Base-by-base conservation (phyloP, 2,888 invertebrate genomes). In the Steromphala cineraria region DNA sequence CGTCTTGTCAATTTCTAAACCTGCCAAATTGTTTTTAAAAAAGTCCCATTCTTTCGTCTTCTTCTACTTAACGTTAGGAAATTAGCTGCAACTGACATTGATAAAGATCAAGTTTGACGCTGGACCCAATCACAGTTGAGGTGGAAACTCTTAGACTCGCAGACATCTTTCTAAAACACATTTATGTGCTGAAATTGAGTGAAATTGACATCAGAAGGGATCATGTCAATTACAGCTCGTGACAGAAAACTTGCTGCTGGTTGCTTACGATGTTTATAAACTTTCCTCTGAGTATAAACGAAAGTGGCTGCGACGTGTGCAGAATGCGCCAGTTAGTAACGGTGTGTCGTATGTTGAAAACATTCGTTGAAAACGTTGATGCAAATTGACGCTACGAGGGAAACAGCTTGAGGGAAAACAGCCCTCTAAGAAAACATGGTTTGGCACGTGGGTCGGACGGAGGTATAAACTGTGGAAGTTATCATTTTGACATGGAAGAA, bases 151-250 rank as follows among this genome's bases (percentile, higher is more conserved):
- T 17, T 15, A 17, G 36, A 36, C 40, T 71, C 36, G 40, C 17
- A n/a, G 17, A 15, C 19, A 19, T 71, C 40, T 71, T 71, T 31
- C 36, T 40, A 62, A 62, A 62, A 62, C 62, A 62, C 62, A 62
- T 62, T 62, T 62, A 62, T 36, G 71, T 40, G 31, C 36, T 71
- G 71, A 71, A 19, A 36, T 71, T 71, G 31, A 71, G 71, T 71
- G 40, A 36, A 71, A 31, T 71, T 71, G 71, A 71, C 71, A 71
- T 71, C 31, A 31, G 36, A 62, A 40, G 71, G 10, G 36, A 40
- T 40, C 24, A 40, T 71, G 40, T 71, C 71, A 71, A 71, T 40
- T 36, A 24, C 31, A 19, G 17, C 71, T 40, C 36, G 28, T 71
- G 71, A 71, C 71, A 71, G 36, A 19, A 36, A 36, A 36, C 71